Evolutionary conservation across 2,797 vertebrate genomes (phyloP).

Genomic region (Tolypeutes matacus): DNA sequence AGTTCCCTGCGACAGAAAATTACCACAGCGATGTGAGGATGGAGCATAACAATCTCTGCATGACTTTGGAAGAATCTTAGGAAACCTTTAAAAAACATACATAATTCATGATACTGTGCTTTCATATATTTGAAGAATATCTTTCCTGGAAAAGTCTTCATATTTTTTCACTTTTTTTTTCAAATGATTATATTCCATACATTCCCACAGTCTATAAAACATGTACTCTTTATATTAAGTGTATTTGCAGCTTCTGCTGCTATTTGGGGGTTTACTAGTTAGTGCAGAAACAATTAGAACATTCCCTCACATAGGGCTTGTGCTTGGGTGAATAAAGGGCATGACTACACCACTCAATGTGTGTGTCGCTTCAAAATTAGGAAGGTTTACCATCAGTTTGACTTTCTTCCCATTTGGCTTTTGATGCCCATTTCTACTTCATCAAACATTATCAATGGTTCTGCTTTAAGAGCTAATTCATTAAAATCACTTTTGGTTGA

Average conservation of each 20-base stretch:
- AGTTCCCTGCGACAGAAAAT: neutral
- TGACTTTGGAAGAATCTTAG: slow-evolving; percentile 47
- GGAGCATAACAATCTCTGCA: neutral
- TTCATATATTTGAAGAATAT: slow-evolving; percentile 64
- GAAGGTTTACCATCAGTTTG: slow-evolving; percentile 7
- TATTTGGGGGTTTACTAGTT: neutral
- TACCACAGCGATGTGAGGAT: neutral
- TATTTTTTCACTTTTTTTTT: slow-evolving; percentile 29
- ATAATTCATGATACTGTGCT: slow-evolving; percentile 51
- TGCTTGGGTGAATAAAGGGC: neutral
- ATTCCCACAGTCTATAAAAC: slow-evolving; percentile 12
- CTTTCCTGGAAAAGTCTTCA: slow-evolving; percentile 51
- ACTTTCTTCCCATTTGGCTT: slow-evolving; percentile 56
- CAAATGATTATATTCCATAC: slow-evolving; percentile 44
- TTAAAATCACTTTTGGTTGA: slow-evolving; percentile 63
- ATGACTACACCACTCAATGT: neutral
- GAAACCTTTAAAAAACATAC: slow-evolving; percentile 61
- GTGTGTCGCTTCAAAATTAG: slow-evolving; percentile 35
- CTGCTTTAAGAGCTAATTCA: slow-evolving; percentile 62
- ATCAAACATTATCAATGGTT: slow-evolving; percentile 61
- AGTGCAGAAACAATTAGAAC: neutral
- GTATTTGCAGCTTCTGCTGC: neutral
- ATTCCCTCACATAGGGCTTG: neutral
- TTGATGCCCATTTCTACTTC: slow-evolving; percentile 57
- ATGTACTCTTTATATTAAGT: slow-evolving; percentile 22